phyloP scores from a whole-genome alignment of 2,113 vertebrate species.

The Calypte anna region DNA sequence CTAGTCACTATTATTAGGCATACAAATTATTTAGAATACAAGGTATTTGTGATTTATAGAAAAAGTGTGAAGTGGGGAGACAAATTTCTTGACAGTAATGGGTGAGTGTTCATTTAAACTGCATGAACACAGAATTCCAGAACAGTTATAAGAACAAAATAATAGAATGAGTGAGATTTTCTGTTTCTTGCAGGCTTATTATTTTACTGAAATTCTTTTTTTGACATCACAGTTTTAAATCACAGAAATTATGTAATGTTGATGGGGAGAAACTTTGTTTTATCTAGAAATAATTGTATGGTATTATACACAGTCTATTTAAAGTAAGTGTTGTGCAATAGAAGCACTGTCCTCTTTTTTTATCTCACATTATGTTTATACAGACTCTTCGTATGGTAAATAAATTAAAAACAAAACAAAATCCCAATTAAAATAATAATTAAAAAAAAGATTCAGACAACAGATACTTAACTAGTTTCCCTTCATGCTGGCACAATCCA shows the following conservation, averaged over 20 bases:
- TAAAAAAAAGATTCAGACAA: background rate
- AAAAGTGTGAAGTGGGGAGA: background rate
- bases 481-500: background rate
- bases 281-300: background rate
- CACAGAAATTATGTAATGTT: background rate
- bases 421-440: background rate
- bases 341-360: background rate
- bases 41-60: slow-evolving; percentile 8
- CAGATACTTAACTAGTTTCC: background rate
- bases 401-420: too few relatives aligned
- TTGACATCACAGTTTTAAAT: background rate
- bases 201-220: slow-evolving; percentile 46
- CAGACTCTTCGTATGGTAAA: background rate
- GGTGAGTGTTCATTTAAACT: slow-evolving; percentile 28
- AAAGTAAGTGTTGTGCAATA: background rate
- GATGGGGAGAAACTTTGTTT: slow-evolving; percentile 9
- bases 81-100: slow-evolving; percentile 41
- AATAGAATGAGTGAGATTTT: slow-evolving; percentile 26
- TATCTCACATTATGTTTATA: background rate
- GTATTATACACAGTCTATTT: background rate
- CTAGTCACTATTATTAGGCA: background rate
- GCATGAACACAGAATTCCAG: background rate
- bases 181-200: slow-evolving; percentile 14
- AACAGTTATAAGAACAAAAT: slow-evolving; percentile 6
- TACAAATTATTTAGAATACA: background rate